phyloP scores from a whole-genome alignment of 2,113 vertebrate genomes.

The Austrofundulus limnaeus region DNA sequence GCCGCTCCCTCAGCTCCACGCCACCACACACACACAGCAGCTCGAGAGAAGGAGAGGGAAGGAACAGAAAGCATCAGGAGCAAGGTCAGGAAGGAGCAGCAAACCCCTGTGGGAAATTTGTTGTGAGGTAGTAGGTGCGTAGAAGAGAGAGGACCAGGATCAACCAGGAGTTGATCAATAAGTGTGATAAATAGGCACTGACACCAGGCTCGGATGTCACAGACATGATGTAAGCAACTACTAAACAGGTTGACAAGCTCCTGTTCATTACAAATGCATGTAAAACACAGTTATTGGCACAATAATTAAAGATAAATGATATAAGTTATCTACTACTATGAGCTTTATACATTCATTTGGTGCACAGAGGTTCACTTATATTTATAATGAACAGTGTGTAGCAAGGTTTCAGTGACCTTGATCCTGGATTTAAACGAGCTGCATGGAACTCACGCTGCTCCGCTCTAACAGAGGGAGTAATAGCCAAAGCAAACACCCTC shows the following conservation, averaged over 20 bases:
- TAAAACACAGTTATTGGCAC: constrained; percentile 24
- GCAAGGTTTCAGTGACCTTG: constrained; percentile 57
- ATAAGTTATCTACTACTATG: background rate
- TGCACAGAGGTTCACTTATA: background rate
- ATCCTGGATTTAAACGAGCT: constrained; percentile 42
- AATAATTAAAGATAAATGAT: constrained; percentile 7
- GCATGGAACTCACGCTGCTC: constrained; percentile 45
- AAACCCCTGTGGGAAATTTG: constrained; percentile 31
- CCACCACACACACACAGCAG: constrained; percentile 47
- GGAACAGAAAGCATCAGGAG: constrained; percentile 19
- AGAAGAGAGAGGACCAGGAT: constrained; percentile 32
- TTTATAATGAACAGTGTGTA: constrained; percentile 17
- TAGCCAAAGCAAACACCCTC: constrained; percentile 55
- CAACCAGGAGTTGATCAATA: constrained; percentile 62
- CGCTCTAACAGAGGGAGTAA: constrained; percentile 72
- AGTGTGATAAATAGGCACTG: constrained; percentile 60
- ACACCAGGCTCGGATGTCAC: constrained; percentile 38
- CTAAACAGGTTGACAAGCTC: constrained; percentile 24
- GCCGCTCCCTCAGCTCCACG: constrained; percentile 56
- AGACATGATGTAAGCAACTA: constrained; percentile 27
- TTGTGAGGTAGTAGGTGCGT: constrained; percentile 18
- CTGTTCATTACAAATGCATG: background rate
- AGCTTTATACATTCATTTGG: background rate
- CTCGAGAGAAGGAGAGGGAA: constrained; percentile 11
- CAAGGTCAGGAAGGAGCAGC: constrained; percentile 65